These are phyloP conservation scores for Channa maculata DNA, from an alignment of 2,113 vertebrate species.

Conservation along the genomic window DNA sequence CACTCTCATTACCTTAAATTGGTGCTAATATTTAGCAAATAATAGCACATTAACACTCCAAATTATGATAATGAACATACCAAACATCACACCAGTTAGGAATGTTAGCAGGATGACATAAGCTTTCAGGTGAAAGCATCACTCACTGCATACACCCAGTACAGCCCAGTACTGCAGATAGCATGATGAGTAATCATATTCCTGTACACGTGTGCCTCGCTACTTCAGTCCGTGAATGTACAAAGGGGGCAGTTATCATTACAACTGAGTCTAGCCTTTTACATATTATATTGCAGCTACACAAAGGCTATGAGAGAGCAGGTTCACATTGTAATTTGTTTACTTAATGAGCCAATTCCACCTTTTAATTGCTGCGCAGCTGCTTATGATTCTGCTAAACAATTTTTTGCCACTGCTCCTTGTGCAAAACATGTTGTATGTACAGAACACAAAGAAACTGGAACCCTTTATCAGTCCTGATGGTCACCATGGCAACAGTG, in stretches of 20 bases:
- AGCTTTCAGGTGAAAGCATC: not conserved
- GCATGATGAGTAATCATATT: not conserved
- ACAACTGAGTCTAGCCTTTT: not conserved
- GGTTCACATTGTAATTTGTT: no score
- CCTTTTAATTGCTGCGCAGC: conserved; percentile 12
- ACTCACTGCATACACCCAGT: not conserved
- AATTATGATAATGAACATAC: not conserved
- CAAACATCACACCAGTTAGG: not conserved
- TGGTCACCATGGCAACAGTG: conserved; percentile 73
- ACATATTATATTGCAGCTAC: not conserved
- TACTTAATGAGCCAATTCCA: not conserved
- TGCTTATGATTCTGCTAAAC: conserved; percentile 22
- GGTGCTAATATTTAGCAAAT: not conserved
- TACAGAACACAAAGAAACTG: conserved; percentile 46
- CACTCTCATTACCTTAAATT: no score
- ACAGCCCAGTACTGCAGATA: not conserved
- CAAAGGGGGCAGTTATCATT: not conserved
- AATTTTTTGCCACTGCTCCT: conserved; percentile 23
- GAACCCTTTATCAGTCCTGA: conserved; percentile 45
- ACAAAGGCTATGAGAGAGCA: not conserved
- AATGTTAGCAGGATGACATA: not conserved
- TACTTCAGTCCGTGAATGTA: conserved; percentile 8
- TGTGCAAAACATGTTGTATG: conserved; percentile 47
- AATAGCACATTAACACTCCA: no score
- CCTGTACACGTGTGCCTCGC: not conserved